phyloP scores from a whole-genome alignment of 2,888 invertebrate species.

The Ornithoptera priamus region DNA sequence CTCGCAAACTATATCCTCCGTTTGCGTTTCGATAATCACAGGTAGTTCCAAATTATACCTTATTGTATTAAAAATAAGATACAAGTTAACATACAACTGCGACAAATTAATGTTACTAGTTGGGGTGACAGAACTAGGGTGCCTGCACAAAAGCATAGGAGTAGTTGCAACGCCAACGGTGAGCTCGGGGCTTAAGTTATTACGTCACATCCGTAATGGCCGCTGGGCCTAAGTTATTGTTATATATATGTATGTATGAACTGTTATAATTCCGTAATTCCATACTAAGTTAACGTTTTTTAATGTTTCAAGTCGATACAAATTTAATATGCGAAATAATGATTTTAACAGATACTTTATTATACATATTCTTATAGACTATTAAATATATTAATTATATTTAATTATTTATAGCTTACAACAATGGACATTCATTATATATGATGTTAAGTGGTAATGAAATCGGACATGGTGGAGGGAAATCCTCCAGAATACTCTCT shows the following conservation, averaged over 20 bases:
- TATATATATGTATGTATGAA: constrained; percentile 7
- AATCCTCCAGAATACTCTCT: too few relatives aligned
- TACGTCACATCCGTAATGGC: constrained; percentile 68
- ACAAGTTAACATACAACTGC: neutral
- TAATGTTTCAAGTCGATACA: neutral
- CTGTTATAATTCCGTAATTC: neutral
- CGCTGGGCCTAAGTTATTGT: constrained; percentile 32
- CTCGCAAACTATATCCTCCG: constrained; percentile 10
- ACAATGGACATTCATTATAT: too few relatives aligned
- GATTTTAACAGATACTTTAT: too few relatives aligned
- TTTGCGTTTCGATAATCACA: constrained; percentile 1
- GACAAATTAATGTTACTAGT: constrained; percentile 33
- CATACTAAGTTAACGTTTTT: neutral
- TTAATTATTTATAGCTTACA: too few relatives aligned
- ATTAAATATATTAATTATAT: too few relatives aligned
- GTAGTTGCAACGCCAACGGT: constrained; percentile 56
- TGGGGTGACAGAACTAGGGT: constrained; percentile 58
- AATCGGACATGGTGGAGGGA: too few relatives aligned
- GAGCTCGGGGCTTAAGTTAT: constrained; percentile 69
- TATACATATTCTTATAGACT: too few relatives aligned
- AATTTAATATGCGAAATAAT: neutral
- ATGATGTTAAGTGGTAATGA: too few relatives aligned
- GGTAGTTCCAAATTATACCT: constrained; percentile 11
- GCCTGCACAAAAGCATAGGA: constrained; percentile 64
- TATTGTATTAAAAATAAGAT: neutral